Evolutionary conservation across 2,888 invertebrate species (phyloP).

Genomic region (Lacanobia oleracea): DNA sequence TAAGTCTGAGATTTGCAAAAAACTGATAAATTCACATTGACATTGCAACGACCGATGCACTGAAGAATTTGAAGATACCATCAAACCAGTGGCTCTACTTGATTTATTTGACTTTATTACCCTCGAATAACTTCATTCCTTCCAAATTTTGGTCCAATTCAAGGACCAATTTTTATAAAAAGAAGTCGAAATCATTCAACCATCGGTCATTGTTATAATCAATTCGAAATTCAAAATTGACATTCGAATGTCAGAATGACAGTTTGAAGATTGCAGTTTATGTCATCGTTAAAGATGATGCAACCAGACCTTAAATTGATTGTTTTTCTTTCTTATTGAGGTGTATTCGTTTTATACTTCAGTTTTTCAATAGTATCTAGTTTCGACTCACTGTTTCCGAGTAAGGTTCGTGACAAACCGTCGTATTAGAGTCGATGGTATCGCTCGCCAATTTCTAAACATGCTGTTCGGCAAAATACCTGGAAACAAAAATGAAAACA

Average conservation of each 20-base stretch:
- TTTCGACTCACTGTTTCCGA: conserved; percentile 74
- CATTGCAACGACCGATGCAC: conserved; percentile 33
- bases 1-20: conserved; percentile 3
- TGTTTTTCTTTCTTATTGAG: conserved; percentile 23
- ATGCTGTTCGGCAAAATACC: conserved; percentile 76
- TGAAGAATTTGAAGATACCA: conserved; percentile 51
- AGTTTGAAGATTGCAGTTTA: conserved; percentile 11
- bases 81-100: conserved; percentile 55
- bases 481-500: conserved; percentile 76
- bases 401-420: conserved; percentile 76
- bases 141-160: conserved; percentile 1
- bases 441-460: conserved; percentile 72
- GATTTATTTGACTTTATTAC: conserved; percentile 28
- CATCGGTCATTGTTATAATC: background rate
- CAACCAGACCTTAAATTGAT: background rate
- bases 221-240: conserved; percentile 35
- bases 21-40: conserved; percentile 37
- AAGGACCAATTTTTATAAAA: background rate
- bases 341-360: conserved; percentile 28
- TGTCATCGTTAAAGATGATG: conserved; percentile 27
- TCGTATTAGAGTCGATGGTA: conserved; percentile 68
- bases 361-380: conserved; percentile 68
- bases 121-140: conserved; percentile 23
- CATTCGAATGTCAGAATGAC: background rate
- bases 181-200: conserved; percentile 1